Evolutionary conservation across 2,113 vertebrate species (phyloP), one percentile per base, ranked within the genome.

Genomic region (Microcebus jonahi): DNA sequence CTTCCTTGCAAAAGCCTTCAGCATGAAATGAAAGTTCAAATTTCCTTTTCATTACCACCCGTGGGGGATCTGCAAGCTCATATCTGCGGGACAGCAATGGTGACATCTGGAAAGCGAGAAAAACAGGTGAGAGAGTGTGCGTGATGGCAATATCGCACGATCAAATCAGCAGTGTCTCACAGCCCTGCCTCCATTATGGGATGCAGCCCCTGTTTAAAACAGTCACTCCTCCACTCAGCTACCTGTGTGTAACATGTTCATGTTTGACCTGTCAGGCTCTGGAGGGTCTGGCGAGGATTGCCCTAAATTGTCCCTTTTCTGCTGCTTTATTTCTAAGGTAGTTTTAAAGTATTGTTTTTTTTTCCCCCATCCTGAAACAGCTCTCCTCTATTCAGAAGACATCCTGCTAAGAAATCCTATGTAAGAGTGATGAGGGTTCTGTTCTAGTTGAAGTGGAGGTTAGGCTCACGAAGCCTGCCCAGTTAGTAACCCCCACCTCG

Each of bases 401-500:
- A 13, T 50, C 53, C 15, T 61, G 36, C 39, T 79, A 67, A 15
- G n/a, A 95, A 88, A 68, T 10, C 1, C 2, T 42, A n/a, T 4
- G 17, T 21, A 39, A 63, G 70, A 75, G 0, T n/a, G 14, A 73
- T 14, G 71, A 53, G 23, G 13, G 8, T 6, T 21, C 34, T 65
- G 11, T 84, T 83, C 25, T 67, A 42, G 65, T 18, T 77, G 48
- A 92, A 63, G 9, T 45, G 13, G 3, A 23, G 18, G 17, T 29
- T 20, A 8, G 29, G 21, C 39, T 65, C 71, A 42, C 12, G 55
- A 42, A 71, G 0, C 25, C 77, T 67, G 21, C 12, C 21, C 11
- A 34, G 14, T 76, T 8, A 12, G 36, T 29, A 2, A 57, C 27
- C 5, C 12, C 27, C 5, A 48, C 5, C 27, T 1, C 0, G 0